A percentile compares a stretch with the other conserved stretches of the same genome.
phyloP scores from a whole-genome alignment of 2,113 vertebrate genomes.

The Nibea albiflora region DNA sequence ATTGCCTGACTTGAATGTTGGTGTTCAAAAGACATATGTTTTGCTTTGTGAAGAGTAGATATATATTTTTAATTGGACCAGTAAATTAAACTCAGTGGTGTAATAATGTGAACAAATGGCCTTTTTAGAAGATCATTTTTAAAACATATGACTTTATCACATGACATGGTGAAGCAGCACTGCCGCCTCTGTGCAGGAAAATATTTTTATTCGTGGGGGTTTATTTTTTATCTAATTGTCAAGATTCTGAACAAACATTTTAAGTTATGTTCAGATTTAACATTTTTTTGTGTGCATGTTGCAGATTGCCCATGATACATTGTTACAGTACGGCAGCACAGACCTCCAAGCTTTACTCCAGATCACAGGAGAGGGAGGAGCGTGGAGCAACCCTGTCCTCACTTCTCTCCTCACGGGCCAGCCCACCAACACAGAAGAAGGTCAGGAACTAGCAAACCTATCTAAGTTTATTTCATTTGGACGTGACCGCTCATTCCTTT shows the following conservation, averaged over 20 bases:
- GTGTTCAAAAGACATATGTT: background rate
- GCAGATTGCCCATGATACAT: conserved; percentile 89
- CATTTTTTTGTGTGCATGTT: background rate
- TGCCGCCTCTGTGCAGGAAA: background rate
- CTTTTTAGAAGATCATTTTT: conserved; percentile 3
- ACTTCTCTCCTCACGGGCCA: conserved; percentile 92
- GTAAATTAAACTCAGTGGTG: conserved; percentile 4
- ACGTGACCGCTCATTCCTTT: background rate
- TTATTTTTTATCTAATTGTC: background rate
- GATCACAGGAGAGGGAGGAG: conserved; percentile 91
- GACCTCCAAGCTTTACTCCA: conserved; percentile 94
- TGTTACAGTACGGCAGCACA: conserved; percentile 94
- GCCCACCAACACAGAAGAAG: conserved; percentile 89
- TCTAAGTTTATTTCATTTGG: background rate
- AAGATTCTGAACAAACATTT: background rate
- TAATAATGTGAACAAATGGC: background rate
- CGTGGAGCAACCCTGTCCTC: conserved; percentile 95
- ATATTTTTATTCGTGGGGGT: background rate
- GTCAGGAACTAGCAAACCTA: conserved; percentile 76
- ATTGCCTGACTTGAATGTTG: conserved; percentile 8
- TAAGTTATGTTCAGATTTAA: background rate
- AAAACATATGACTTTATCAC: background rate
- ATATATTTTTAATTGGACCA: background rate
- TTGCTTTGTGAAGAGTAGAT: background rate
- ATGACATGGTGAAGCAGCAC: background rate